phyloP scores from a whole-genome alignment of 2,113 vertebrate species.

The Podilymbus podiceps region DNA sequence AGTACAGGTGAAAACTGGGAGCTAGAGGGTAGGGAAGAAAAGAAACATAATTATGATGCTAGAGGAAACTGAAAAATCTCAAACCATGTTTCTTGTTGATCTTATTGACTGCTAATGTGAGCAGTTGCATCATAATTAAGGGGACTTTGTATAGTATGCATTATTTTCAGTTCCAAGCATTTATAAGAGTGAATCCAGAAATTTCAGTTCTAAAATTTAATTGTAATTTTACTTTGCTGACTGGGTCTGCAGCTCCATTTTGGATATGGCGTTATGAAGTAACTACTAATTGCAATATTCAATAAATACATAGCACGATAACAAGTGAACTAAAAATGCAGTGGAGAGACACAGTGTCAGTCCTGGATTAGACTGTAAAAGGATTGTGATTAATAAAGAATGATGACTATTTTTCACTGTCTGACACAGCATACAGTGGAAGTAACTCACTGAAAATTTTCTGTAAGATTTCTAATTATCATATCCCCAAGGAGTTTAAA shows the following conservation, averaged over 20 bases:
- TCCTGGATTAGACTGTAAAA: background rate
- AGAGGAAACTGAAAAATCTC: background rate
- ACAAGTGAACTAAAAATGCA: background rate
- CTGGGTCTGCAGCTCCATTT: background rate
- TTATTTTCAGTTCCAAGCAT: background rate
- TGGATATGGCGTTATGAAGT: background rate
- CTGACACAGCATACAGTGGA: background rate
- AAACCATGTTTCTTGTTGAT: background rate
- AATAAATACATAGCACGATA: background rate
- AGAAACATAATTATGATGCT: background rate
- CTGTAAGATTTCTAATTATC: background rate
- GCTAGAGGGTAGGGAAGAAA: background rate
- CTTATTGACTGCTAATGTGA: background rate
- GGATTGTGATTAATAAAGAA: background rate
- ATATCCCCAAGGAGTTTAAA: background rate
- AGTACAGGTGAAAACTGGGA: background rate
- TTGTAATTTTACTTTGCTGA: background rate
- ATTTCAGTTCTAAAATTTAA: background rate
- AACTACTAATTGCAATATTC: background rate
- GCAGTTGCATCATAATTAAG: background rate
- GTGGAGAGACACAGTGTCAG: background rate
- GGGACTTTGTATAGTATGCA: background rate
- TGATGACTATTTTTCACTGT: background rate
- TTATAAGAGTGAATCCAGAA: background rate
- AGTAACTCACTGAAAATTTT: background rate